Conservation (phyloP, 2,888 invertebrate genomes). For the Leptopilina syphax region DNA sequence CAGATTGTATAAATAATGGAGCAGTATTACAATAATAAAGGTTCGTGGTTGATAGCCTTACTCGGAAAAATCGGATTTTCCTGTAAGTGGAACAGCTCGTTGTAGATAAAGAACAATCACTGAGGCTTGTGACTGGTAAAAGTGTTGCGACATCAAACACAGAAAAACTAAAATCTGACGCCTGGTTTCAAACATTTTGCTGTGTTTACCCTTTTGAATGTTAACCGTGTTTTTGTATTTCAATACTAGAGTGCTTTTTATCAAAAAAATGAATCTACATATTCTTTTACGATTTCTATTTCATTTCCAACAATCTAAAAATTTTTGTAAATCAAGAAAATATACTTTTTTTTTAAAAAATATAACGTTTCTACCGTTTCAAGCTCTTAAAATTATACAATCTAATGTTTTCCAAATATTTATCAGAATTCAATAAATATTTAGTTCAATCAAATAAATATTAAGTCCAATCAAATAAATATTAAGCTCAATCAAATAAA, state of each 20-base stretch:
- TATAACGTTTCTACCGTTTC: too few relatives aligned
- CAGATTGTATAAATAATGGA: too few relatives aligned
- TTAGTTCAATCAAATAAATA: too few relatives aligned
- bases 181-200: conserved; percentile 5
- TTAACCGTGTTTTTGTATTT: background rate
- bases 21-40: conserved; percentile 33
- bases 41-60: background rate
- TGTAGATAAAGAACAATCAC: conserved; percentile 20
- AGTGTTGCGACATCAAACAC: conserved; percentile 31
- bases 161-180: conserved; percentile 16
- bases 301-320: background rate
- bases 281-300: conserved; percentile 17
- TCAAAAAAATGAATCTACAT: background rate
- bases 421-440: too few relatives aligned
- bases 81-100: conserved; percentile 16
- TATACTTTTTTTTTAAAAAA: too few relatives aligned
- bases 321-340: too few relatives aligned
- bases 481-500: too few relatives aligned
- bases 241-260: background rate
- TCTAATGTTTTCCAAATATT: too few relatives aligned
- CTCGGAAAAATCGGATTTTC: conserved; percentile 28
- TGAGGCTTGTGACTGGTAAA: conserved; percentile 22
- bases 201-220: background rate
- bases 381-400: too few relatives aligned
- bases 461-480: too few relatives aligned